phyloP scores from a whole-genome alignment of 2,888 invertebrate genomes.

The Drosophila peninsularis region DNA sequence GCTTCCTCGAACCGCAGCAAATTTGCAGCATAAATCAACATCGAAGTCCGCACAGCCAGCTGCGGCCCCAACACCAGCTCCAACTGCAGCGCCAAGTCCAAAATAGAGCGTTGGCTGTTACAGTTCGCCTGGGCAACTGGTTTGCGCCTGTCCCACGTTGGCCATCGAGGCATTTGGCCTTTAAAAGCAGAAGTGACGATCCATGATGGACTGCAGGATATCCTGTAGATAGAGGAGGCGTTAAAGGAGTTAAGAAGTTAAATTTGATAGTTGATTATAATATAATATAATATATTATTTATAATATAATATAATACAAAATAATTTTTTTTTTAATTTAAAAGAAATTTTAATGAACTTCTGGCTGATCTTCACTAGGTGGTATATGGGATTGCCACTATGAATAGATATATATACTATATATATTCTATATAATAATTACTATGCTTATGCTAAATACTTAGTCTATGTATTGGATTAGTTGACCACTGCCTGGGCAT shows the following conservation, averaged over 20 bases:
- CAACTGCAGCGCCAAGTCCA: constrained; percentile 8
- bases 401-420: too few relatives aligned
- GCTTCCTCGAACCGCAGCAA: constrained; percentile 37
- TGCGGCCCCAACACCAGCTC: background rate
- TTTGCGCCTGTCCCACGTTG: constrained; percentile 37
- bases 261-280: too few relatives aligned
- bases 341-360: too few relatives aligned
- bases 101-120: constrained; percentile 34
- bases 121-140: constrained; percentile 37
- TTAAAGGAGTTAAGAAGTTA: too few relatives aligned
- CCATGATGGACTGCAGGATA: background rate
- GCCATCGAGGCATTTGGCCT: constrained; percentile 35
- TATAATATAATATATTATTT: too few relatives aligned
- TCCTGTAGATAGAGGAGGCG: background rate
- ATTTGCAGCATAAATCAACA: constrained; percentile 36
- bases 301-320: too few relatives aligned
- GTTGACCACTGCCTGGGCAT: background rate
- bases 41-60: constrained; percentile 6
- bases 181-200: constrained; percentile 6
- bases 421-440: too few relatives aligned
- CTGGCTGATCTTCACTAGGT: too few relatives aligned
- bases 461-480: too few relatives aligned
- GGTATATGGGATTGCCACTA: too few relatives aligned
- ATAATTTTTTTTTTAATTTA: background rate
- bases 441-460: too few relatives aligned